A percentile compares a stretch with the other conserved stretches of the same genome.
Conservation (phyloP, 2,797 vertebrate genomes). For the Onychomys arenicola region DNA sequence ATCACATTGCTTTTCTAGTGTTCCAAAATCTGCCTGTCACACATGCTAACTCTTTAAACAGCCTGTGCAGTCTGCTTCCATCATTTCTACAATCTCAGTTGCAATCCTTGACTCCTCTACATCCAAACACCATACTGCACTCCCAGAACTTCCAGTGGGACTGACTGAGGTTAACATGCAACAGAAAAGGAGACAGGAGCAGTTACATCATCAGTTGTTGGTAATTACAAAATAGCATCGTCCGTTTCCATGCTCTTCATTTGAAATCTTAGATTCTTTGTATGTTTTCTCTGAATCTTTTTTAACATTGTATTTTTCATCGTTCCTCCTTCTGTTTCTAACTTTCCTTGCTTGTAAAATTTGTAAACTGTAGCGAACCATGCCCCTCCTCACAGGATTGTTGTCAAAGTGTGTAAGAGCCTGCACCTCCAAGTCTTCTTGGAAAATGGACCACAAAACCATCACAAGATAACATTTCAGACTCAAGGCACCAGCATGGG, state of each 20-base stretch:
- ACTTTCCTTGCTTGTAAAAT: slow-evolving; percentile 30
- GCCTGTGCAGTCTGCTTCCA: neutral
- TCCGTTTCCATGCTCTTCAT: neutral
- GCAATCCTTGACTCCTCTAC: neutral
- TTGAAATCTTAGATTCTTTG: neutral
- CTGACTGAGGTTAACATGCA: slow-evolving; percentile 11
- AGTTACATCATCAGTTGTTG: neutral
- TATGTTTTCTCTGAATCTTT: neutral
- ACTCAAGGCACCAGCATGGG: neutral
- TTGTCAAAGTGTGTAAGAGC: neutral
- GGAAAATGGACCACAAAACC: neutral
- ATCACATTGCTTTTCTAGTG: neutral
- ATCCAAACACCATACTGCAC: neutral
- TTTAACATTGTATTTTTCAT: neutral
- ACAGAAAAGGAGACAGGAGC: neutral
- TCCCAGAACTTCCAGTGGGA: neutral
- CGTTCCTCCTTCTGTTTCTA: neutral
- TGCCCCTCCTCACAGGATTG: neutral
- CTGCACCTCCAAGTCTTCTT: neutral
- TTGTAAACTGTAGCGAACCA: slow-evolving; percentile 8
- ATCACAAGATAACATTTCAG: neutral
- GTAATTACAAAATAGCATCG: slow-evolving; percentile 16
- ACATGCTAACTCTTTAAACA: neutral
- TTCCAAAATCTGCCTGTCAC: neutral
- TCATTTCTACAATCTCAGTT: neutral